Conservation (phyloP, 2,888 invertebrate species). For the Epistrophe eligans region DNA sequence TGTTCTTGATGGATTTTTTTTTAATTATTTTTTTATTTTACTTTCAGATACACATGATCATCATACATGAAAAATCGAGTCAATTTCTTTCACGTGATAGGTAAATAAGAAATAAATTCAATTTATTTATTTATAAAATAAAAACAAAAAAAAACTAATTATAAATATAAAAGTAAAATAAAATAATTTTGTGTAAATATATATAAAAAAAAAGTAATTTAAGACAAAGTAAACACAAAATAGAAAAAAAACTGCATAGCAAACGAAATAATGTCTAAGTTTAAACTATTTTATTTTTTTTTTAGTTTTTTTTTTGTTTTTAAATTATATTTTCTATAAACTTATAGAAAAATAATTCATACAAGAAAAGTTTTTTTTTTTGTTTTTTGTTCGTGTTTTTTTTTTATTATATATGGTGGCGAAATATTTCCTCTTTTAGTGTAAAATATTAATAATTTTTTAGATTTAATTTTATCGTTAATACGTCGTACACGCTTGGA, state of each 20-base stretch:
- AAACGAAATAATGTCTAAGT: slow-evolving; percentile 64
- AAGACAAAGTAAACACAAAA: slow-evolving; percentile 49
- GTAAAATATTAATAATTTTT: no score
- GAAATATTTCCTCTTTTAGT: no score
- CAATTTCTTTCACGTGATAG: slow-evolving; percentile 84
- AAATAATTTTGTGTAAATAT: slow-evolving; percentile 78
- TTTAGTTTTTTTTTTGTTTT: neutral
- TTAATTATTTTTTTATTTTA: slow-evolving; percentile 80
- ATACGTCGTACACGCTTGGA: no score
- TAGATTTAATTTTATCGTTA: no score
- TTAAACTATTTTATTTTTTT: slow-evolving; percentile 14
- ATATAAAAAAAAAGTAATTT: slow-evolving; percentile 46
- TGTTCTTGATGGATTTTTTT: neutral
- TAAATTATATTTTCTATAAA: neutral
- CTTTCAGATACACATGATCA: slow-evolving; percentile 90
- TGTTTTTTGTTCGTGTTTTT: no score
- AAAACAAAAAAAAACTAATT: slow-evolving; percentile 41
- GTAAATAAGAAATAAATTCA: slow-evolving; percentile 80
- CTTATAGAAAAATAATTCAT: neutral
- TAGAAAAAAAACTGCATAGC: slow-evolving; percentile 51
- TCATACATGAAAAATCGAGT: slow-evolving; percentile 87
- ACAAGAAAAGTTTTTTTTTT: no score
- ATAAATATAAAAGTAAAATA: slow-evolving; percentile 37
- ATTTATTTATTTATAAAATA: slow-evolving; percentile 71
- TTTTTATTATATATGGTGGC: no score